These are phyloP conservation scores for Synodontis membranacea DNA, from an alignment of 2,113 vertebrate genomes.

Conservation along the genomic window DNA sequence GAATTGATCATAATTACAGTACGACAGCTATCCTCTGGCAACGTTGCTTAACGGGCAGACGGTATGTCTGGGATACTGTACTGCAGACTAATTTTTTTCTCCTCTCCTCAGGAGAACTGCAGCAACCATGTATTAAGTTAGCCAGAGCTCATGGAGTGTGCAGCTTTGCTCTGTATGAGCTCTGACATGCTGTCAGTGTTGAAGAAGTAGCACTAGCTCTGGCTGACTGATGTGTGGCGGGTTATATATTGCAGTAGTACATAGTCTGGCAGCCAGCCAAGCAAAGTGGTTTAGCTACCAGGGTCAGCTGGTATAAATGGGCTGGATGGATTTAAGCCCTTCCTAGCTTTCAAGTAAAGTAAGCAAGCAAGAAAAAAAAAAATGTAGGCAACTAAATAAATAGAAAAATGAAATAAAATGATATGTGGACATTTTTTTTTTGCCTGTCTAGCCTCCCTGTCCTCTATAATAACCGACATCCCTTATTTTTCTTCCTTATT, in stretches of 20 bases:
- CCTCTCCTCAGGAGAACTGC: background rate
- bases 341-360: background rate
- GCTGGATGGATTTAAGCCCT: background rate
- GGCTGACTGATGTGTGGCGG: slow-evolving; percentile 5
- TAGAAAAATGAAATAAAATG: too few relatives aligned
- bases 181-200: slow-evolving; percentile 20
- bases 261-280: background rate
- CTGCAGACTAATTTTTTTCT: background rate
- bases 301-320: background rate
- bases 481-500: too few relatives aligned
- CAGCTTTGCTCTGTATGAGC: slow-evolving; percentile 19
- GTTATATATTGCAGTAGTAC: slow-evolving; percentile 8
- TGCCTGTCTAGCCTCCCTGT: too few relatives aligned
- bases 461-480: too few relatives aligned
- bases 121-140: slow-evolving; percentile 16
- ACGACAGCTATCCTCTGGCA: background rate
- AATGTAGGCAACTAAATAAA: background rate
- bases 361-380: background rate
- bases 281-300: background rate
- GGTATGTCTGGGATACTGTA: background rate
- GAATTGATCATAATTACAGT: background rate
- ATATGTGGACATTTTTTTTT: too few relatives aligned
- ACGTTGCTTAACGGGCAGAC: background rate
- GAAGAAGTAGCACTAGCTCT: slow-evolving; percentile 11
- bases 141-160: slow-evolving; percentile 10